Evolutionary conservation across 2,113 vertebrate species (phyloP), one percentile per base, ranked within the genome.

Genomic region (Macrotus californicus): DNA sequence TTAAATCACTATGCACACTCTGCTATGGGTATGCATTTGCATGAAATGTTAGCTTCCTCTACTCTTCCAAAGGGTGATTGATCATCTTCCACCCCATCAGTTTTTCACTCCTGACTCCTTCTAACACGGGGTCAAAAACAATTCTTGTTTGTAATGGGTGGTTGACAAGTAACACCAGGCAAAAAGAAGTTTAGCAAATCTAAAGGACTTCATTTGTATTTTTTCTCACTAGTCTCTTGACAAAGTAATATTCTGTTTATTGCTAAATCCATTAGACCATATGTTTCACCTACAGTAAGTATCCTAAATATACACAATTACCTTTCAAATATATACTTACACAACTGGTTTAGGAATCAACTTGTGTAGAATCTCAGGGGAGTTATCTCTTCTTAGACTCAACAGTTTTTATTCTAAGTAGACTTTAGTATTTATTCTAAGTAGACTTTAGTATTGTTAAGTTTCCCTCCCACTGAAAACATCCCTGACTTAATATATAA

Each of bases 231-330:
- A 48, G 88, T 73, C 31, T 75, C 88, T 95, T 95, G 73, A 82
- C 54, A 93, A 85, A 85, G 34, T 39, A 13, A 50, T 76, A 39
- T 59, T 88, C 93, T 85, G 19, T 87, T 91, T 39, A 89, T 46
- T 89, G 10, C 24, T 19, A 96, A 76, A 61, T 46, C 34, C 69
- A 61, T 87, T 82, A 73, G 21, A 89, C 39, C 5, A 5, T 56
- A 69, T 66, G 31, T 86, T 72, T 83, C 46, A 89, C 3, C 24
- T 69, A 81, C 34, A 87, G 46, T 89, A 89, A 94, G 72, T 69
- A 39, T 89, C n/a, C 24, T 80, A 92, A 96, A 93, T 39, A 61
- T 41, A 70, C 5, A 70, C 26, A 91, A 72, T 92, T 94, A 92
- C 43, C 39, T 91, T 94, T 94, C 29, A 93, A 96, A 96, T 76